These are phyloP conservation scores for Daktulosphaira vitifoliae DNA, from an alignment of 1,140 invertebrate species.

Conservation along the genomic window DNA sequence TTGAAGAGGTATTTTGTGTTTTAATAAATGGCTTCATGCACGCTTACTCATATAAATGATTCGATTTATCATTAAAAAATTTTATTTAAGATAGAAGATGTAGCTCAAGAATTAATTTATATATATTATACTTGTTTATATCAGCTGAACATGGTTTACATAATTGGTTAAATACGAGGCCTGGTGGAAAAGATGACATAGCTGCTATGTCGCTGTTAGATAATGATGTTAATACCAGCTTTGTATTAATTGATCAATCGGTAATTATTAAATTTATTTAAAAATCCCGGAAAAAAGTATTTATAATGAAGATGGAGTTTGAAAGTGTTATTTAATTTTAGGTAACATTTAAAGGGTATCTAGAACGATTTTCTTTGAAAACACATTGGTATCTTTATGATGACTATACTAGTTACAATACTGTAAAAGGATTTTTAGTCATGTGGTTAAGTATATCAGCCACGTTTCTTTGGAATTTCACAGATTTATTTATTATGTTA, in stretches of 20 bases:
- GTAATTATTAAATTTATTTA: slow-evolving; percentile 15
- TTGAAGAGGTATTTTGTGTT: too few species aligned
- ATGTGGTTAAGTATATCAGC: slow-evolving; percentile 46
- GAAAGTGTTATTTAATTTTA: too few species aligned
- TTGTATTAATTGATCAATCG: slow-evolving; percentile 32
- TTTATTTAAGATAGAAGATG: too few species aligned
- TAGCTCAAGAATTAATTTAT: too few species aligned
- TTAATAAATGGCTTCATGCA: too few species aligned
- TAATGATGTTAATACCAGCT: slow-evolving; percentile 15
- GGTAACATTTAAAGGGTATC: slow-evolving; percentile 43
- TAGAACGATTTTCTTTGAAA: slow-evolving; percentile 42
- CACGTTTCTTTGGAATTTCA: slow-evolving; percentile 60
- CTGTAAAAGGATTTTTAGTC: slow-evolving; percentile 37
- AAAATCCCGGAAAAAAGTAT: too few species aligned
- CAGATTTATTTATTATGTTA: slow-evolving; percentile 56
- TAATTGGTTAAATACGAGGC: slow-evolving; percentile 36
- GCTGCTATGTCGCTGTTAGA: slow-evolving; percentile 32
- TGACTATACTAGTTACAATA: slow-evolving; percentile 34
- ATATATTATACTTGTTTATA: neutral
- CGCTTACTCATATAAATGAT: too few species aligned
- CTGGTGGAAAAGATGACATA: slow-evolving; percentile 36
- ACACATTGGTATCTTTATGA: slow-evolving; percentile 38
- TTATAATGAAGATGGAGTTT: too few species aligned
- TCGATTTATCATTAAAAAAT: too few species aligned
- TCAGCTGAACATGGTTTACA: slow-evolving; percentile 37